Evolutionary conservation across 2,888 invertebrate species (phyloP).

Genomic region (Perizoma flavofasciatum): DNA sequence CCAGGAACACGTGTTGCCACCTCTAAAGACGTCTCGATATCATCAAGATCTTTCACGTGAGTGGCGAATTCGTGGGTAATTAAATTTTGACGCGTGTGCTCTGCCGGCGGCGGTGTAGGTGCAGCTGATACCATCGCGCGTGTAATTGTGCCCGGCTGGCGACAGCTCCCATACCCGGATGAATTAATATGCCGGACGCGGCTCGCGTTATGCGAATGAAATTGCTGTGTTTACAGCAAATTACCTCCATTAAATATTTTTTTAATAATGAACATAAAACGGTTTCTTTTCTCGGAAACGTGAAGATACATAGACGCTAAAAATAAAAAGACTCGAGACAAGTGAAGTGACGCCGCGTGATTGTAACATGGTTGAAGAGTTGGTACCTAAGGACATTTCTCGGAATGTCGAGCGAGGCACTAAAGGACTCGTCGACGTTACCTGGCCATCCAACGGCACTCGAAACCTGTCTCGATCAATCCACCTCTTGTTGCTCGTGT

Average conservation of each 20-base stretch:
- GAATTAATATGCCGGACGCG: slow-evolving; percentile 60
- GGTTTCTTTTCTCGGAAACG: slow-evolving; percentile 33
- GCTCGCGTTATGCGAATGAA: slow-evolving; percentile 43
- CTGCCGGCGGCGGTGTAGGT: slow-evolving; percentile 49
- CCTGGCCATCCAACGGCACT: slow-evolving; percentile 77
- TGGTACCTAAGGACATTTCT: slow-evolving; percentile 73
- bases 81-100: slow-evolving; percentile 65
- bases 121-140: slow-evolving; percentile 61
- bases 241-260: slow-evolving; percentile 45
- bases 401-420: slow-evolving; percentile 70
- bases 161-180: slow-evolving; percentile 46
- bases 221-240: slow-evolving; percentile 51
- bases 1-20: slow-evolving; percentile 13
- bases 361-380: slow-evolving; percentile 64
- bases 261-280: slow-evolving; percentile 37
- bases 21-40: slow-evolving; percentile 24
- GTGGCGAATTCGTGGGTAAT: slow-evolving; percentile 70
- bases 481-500: slow-evolving; percentile 81
- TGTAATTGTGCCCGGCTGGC: slow-evolving; percentile 61
- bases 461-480: slow-evolving; percentile 84
- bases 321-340: slow-evolving; percentile 35
- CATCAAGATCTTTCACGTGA: slow-evolving; percentile 45
- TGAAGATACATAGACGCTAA: slow-evolving; percentile 30
- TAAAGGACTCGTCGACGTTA: slow-evolving; percentile 68
- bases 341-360: slow-evolving; percentile 48